A percentile compares a stretch with the other conserved stretches of the same genome.
Conservation (phyloP, 2,797 vertebrate species). For the Danionella dracula region DNA sequence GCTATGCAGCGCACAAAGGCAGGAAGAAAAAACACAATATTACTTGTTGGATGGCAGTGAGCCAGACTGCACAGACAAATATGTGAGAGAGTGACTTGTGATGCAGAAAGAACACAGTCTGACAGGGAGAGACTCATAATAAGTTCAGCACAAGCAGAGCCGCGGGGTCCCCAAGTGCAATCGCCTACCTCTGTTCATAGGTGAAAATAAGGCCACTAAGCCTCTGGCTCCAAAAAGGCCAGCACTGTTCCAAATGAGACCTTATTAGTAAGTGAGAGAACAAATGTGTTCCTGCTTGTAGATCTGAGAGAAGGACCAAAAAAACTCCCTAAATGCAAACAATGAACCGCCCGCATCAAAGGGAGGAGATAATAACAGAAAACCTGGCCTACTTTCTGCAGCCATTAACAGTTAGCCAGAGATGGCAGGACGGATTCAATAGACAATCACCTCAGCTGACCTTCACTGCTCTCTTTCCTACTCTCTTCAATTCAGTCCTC, state of each 20-base stretch:
- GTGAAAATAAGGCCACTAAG: conserved; percentile 27
- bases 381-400: conserved; percentile 38
- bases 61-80: background rate
- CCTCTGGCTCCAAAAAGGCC: conserved; percentile 21
- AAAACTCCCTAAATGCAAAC: background rate
- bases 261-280: conserved; percentile 22
- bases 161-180: background rate
- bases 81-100: conserved; percentile 3
- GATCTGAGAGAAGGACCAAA: background rate
- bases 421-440: conserved; percentile 9
- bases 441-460: conserved; percentile 31
- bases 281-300: conserved; percentile 29
- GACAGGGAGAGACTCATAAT: background rate
- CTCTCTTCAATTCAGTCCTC: conserved; percentile 52
- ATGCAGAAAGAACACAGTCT: conserved; percentile 10
- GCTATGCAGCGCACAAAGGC: background rate
- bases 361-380: conserved; percentile 26
- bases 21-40: conserved; percentile 8
- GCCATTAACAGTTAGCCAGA: conserved; percentile 27
- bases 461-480: conserved; percentile 26
- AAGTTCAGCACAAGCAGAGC: conserved; percentile 18
- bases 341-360: conserved; percentile 26
- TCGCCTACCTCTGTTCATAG: conserved; percentile 5
- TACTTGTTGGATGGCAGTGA: conserved; percentile 8
- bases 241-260: conserved; percentile 12